Base-by-base conservation (phyloP, 2,113 vertebrate genomes). In the Progne subis region DNA sequence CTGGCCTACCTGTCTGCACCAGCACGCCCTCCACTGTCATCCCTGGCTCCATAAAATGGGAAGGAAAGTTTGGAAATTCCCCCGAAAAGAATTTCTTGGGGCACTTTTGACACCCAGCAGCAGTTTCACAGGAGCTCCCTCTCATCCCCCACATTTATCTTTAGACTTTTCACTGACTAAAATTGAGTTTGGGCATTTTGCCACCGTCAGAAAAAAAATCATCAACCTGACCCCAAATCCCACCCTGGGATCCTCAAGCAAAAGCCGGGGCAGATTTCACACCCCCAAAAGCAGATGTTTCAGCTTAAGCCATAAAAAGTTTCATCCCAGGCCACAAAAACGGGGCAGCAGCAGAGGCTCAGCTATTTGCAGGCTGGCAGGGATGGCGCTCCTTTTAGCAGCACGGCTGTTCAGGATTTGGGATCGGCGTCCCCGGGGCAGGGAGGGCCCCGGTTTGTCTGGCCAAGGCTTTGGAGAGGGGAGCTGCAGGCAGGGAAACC, bases 391-490 rank as follows among this genome's bases (percentile, higher is more conserved):
- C 26, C 0, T 34, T 94, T 92, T 26, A 88, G 92, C 96, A 96
- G 84, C 81, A 8, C 26, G 63, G 75, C 93, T 95, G 95, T 71
- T 92, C 32, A 2, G 20, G 47, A 90, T 82, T 23, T 57, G 92
- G 93, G 79, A 78, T 88, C 39, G 72, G 75, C 2, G 29, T 93
- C 93, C 92, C 92, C 82, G 76, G 90, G 92, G 95, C 94, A 84
- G 60, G 92, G 92, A 53, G 80, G 92, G 93, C 75, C 94, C 91
- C 59, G 0, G 57, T 2, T 71, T 34, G 86, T 86, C 91, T 92
- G 94, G 94, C 96, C 94, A 90, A 94, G 85, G 82, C 78, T 95
- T 18, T 63, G 92, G 85, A 67, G 81, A n/a, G 83, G 68, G 71
- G 90, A 95, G 61, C 89, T 46, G 86, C 89, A 80, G 76, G 67